Evolutionary conservation across 2,797 vertebrate species (phyloP).

Genomic region (Varecia variegata): DNA sequence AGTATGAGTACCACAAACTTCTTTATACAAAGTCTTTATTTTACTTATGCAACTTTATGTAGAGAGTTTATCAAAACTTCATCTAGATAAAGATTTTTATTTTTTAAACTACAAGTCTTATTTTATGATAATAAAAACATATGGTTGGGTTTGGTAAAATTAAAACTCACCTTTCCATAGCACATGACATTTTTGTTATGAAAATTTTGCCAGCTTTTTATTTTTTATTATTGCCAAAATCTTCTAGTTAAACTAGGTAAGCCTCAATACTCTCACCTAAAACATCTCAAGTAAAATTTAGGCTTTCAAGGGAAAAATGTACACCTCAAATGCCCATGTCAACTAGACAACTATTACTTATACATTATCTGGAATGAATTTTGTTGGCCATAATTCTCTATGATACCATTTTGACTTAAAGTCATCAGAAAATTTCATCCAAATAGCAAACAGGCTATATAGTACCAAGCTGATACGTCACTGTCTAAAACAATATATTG

Average conservation of each 20-base stretch:
- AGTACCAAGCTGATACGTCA: not conserved
- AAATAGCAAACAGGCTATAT: not conserved
- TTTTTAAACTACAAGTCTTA: not conserved
- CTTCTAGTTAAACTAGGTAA: conserved; percentile 37
- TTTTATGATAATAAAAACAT: not conserved
- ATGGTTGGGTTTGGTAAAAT: conserved; percentile 5
- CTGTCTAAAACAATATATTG: not conserved
- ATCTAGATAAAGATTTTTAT: not conserved
- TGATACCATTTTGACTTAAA: conserved; percentile 35
- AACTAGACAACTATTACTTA: conserved; percentile 18
- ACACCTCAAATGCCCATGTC: not conserved
- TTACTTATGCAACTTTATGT: conserved; percentile 14
- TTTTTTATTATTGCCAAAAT: not conserved
- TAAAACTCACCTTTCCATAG: conserved; percentile 26
- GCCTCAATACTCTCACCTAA: not conserved
- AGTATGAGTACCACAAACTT: conserved; percentile 3
- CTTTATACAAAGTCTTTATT: not conserved
- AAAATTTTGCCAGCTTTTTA: not conserved
- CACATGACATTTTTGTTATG: conserved; percentile 16
- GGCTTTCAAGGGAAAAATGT: conserved; percentile 10
- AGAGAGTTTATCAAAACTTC: conserved; percentile 42
- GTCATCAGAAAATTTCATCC: conserved; percentile 1
- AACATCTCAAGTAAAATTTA: not conserved
- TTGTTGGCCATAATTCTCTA: not conserved
- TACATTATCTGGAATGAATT: not conserved